A percentile compares a stretch with the other conserved stretches of the same genome.
These are phyloP conservation scores for Platysternon megacephalum DNA, from an alignment of 2,113 vertebrate species.

Conservation along the genomic window DNA sequence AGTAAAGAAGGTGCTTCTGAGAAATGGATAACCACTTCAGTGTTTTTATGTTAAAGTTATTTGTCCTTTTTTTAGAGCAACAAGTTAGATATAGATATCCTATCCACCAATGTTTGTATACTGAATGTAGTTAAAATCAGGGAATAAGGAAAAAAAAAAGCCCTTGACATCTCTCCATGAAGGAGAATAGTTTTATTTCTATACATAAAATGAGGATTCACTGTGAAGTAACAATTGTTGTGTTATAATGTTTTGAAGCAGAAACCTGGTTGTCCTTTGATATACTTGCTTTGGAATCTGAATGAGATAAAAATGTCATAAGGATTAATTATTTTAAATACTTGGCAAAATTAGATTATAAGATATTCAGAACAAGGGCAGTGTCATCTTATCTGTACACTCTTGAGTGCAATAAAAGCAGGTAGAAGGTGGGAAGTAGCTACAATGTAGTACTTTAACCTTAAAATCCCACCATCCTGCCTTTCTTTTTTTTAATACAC, in stretches of 20 bases:
- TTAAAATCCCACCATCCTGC: not conserved
- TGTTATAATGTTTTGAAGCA: not conserved
- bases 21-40: not conserved
- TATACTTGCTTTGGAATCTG: not conserved
- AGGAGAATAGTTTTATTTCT: not conserved
- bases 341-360: not conserved
- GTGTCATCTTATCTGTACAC: not conserved
- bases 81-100: accelerated
- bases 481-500: not conserved
- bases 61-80: not conserved
- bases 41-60: not conserved
- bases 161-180: not conserved
- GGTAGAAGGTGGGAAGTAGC: not conserved
- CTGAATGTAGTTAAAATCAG: not conserved
- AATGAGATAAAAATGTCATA: not conserved
- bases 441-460: not conserved
- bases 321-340: not conserved
- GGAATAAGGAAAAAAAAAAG: not conserved
- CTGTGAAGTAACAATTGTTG: not conserved
- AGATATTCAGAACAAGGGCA: not conserved
- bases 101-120: accelerated
- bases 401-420: not conserved
- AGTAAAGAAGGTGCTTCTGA: not conserved
- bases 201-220: not conserved
- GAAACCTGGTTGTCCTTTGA: not conserved